These are phyloP conservation scores for Holothuria scabra DNA, from an alignment of 53 echinoderm and acorn worm species.

Conservation along the genomic window DNA sequence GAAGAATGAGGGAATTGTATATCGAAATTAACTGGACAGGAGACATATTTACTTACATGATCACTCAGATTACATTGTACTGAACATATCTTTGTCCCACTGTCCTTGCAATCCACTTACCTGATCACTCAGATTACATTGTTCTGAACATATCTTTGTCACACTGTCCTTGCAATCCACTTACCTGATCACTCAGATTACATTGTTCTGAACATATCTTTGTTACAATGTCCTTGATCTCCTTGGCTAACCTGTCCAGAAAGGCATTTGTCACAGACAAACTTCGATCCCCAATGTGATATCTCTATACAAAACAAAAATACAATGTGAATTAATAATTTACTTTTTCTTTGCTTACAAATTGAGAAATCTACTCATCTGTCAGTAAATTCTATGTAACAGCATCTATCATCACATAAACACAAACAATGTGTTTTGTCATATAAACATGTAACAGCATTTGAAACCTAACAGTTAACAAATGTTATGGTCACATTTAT, in stretches of 20 bases:
- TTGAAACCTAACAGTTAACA: too few relatives aligned
- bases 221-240: conserved; percentile 94
- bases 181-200: conserved; percentile 93
- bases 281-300: conserved; percentile 96
- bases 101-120: conserved; percentile 78
- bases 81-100: conserved; percentile 94
- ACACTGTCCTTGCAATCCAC: conserved; percentile 80
- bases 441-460: too few relatives aligned
- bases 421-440: too few relatives aligned
- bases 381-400: too few relatives aligned
- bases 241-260: conserved; percentile 95
- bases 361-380: too few relatives aligned
- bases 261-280: conserved; percentile 94
- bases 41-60: conserved; percentile 71
- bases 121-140: conserved; percentile 95
- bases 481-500: too few relatives aligned
- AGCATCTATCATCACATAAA: too few relatives aligned
- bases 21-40: too few relatives aligned
- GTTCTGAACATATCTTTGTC: conserved; percentile 96
- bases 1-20: too few relatives aligned
- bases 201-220: conserved; percentile 98
- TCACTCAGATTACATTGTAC: conserved; percentile 96
- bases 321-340: too few relatives aligned
- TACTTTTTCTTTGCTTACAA: too few relatives aligned
- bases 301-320: conserved; percentile 56